These are phyloP conservation scores for Sycophila texana DNA, from an alignment of 2,888 invertebrate genomes.

Conservation along the genomic window DNA sequence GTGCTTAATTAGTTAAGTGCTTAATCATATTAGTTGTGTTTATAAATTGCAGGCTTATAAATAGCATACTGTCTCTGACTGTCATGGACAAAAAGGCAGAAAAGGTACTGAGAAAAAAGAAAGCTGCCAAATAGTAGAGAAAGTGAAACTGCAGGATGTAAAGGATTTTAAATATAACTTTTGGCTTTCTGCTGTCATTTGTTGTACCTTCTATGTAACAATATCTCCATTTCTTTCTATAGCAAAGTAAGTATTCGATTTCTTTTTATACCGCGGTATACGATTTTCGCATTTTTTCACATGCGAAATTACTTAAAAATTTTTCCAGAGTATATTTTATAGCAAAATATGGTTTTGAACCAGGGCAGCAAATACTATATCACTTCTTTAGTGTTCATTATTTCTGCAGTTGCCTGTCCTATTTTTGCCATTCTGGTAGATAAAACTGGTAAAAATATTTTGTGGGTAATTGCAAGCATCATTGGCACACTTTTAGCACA, in stretches of 20 bases:
- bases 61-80: conserved; percentile 85
- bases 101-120: conserved; percentile 82
- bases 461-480: conserved; percentile 91
- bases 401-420: conserved; percentile 91
- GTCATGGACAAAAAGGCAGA: conserved; percentile 92
- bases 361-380: conserved; percentile 89
- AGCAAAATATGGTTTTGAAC: conserved; percentile 85
- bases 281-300: neutral
- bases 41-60: too few species aligned
- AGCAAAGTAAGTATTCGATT: conserved; percentile 86
- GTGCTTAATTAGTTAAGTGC: too few species aligned
- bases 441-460: conserved; percentile 91
- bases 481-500: conserved; percentile 80
- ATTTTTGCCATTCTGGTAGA: conserved; percentile 93
- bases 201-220: conserved; percentile 95
- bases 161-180: conserved; percentile 88
- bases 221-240: conserved; percentile 97
- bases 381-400: conserved; percentile 90
- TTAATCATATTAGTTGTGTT: too few species aligned
- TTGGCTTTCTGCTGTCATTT: conserved; percentile 94
- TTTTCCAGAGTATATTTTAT: conserved; percentile 90
- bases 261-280: neutral
- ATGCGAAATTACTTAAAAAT: neutral
- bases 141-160: conserved; percentile 86
- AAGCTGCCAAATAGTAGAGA: conserved; percentile 76